Evolutionary conservation across 2,113 vertebrate genomes (phyloP), one percentile per base, ranked within the genome.

Genomic region (Stegastes partitus): DNA sequence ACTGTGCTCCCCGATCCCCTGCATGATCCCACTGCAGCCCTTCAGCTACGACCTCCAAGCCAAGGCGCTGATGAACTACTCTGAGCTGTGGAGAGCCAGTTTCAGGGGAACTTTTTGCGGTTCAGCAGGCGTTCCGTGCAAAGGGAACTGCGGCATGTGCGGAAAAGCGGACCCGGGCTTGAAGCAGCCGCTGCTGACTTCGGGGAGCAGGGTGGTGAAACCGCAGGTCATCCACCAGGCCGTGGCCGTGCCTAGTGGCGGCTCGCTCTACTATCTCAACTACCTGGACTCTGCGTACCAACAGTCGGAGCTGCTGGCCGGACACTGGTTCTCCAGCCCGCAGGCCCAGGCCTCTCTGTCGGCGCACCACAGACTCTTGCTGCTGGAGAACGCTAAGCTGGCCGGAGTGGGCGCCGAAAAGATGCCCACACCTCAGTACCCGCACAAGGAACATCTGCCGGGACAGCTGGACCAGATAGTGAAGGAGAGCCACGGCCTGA

Each of bases 381-480:
- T 99, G 89, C 88, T 99, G 93, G 98, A 99, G 79, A 96, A 96
- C 19, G 96, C 97, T 74, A 99, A 99, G 66, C 88, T 99, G 65
- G 93, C 94, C 62, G 84, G 94, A 63, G 91, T 94, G 61, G 90
- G 95, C 2, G 76, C 93, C 31, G 97, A 99, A 58, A 98, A 98
- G 89, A 94, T 96, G 50, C 96, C 97, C 69, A 94, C 94, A 22
- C 92, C 96, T 11, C 96, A 96, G 74, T 97, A 96, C 68, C 92
- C 97, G 1, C 97, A 97, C 55, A 99, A 99, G 91, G 97, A 99
- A 80, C 96, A 97, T 61, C 94, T 98, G 58, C 96, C 97, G 0
- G 97, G 97, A 4, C 97, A 97, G 51, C 94, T 99, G 91, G 98
- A 99, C 93, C 98, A 98, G 90, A 96, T 97, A 42, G 96, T 99